phyloP scores from a whole-genome alignment of 2,888 invertebrate genomes.

The Habrosyne pyritoides region DNA sequence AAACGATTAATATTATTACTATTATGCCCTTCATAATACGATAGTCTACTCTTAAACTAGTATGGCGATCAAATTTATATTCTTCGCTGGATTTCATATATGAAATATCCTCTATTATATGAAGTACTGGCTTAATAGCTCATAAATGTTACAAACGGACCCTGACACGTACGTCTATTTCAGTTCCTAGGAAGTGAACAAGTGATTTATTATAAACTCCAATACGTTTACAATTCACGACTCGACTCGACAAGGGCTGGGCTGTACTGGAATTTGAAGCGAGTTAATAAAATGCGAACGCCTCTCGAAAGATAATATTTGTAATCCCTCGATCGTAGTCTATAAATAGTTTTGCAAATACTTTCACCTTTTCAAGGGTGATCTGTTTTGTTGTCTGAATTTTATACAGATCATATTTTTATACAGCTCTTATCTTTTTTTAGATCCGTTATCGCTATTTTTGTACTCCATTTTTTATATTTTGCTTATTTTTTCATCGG shows the following conservation, averaged over 20 bases:
- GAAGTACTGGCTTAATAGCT: conserved; percentile 14
- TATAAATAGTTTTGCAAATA: neutral
- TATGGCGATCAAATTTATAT: neutral
- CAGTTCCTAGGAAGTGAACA: conserved; percentile 45
- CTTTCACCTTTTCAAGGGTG: neutral
- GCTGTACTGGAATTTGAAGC: conserved; percentile 13
- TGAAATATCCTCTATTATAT: neutral
- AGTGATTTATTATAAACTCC: conserved; percentile 22
- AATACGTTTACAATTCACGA: conserved; percentile 12
- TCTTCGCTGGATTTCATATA: neutral
- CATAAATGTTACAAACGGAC: conserved; percentile 31
- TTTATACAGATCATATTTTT: neutral
- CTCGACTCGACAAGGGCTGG: conserved; percentile 9
- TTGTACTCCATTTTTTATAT: neutral
- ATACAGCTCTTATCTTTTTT: neutral
- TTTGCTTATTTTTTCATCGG: too few species aligned
- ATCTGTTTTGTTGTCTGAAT: neutral
- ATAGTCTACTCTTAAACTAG: too few species aligned
- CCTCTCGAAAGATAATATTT: neutral
- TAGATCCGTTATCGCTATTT: neutral
- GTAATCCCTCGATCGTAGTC: neutral
- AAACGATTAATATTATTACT: too few species aligned
- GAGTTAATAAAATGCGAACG: neutral
- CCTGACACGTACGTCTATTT: conserved; percentile 32
- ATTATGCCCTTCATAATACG: too few species aligned